Base-by-base conservation (phyloP, 2,888 invertebrate species). In the Eilema depressum region DNA sequence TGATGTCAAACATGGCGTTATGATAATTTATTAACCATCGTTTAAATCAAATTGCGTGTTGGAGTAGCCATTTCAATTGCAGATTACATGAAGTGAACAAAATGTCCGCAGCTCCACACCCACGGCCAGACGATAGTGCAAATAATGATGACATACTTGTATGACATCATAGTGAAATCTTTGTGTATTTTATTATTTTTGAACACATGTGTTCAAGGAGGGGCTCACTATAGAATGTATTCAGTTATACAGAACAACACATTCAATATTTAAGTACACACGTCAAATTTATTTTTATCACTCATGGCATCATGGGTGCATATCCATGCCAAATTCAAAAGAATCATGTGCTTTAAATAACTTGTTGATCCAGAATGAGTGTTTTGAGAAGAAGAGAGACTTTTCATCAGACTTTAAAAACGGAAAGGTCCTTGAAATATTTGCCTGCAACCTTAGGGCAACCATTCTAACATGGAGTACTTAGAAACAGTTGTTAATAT, bases 161-260 rank as follows among this genome's bases (percentile, higher is more conserved):
- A 78, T 80, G 80, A 83, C 77, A 77, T 74, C 75, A 80, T 20
- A 47, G 80, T 78, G 80, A 78, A 73, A 68, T 80, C 80, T 80
- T 80, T 74, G 65, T 71, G 67, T 62, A 65, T 64, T 63, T 53
- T 70, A 65, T 60, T 69, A 65, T 61, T 65, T 53, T 62, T 69
- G 28, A 69, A 26, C 71, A 71, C 68, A 69, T 76, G 68, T 76
- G 64, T 67, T 47, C 26, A 33, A 57, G 33, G 23, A 26, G 17
- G 33, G 10, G n/a, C 0, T 33, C 20, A 66, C 25, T 37, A 56
- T 70, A 74, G 71, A 69, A 71, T 78, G 73, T 69, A 67, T 70
- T 23, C 26, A n/a, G n/a, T 20, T 64, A 12, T 25, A 23, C 23
- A 25, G 23, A 57, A 57, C 23, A 25, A 57, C 3, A 23, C 12